These are phyloP conservation scores for Sphaeramia orbicularis DNA, from an alignment of 2,797 vertebrate species.

Conservation along the genomic window DNA sequence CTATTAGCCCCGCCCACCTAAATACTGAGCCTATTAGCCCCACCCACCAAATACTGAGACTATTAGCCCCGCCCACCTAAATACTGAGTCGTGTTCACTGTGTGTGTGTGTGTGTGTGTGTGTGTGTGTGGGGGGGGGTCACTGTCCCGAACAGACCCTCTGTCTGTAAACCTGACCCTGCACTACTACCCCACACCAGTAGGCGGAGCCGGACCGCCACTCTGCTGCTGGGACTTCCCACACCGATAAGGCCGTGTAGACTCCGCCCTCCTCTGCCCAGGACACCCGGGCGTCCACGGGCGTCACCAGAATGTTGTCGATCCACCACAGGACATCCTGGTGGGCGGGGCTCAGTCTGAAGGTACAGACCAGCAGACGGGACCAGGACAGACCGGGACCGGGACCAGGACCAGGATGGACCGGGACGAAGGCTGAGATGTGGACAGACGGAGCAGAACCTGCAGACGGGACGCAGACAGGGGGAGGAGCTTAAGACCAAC, in stretches of 20 bases:
- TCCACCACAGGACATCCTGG: slow-evolving; percentile 67
- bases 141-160: slow-evolving; percentile 26
- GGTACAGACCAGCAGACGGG: slow-evolving; percentile 62
- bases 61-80: no score
- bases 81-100: no score
- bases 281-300: not conserved
- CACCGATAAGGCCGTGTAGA: slow-evolving; percentile 44
- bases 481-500: no score
- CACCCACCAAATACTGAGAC: no score
- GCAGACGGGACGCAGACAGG: not conserved
- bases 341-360: slow-evolving; percentile 25
- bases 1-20: no score
- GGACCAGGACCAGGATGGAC: slow-evolving; percentile 3
- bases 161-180: slow-evolving; percentile 1
- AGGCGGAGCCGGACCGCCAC: slow-evolving; percentile 32
- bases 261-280: slow-evolving; percentile 11
- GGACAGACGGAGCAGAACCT: slow-evolving; percentile 40
- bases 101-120: no score
- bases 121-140: no score
- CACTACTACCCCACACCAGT: slow-evolving; percentile 63
- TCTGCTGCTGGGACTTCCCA: slow-evolving; percentile 47
- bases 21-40: no score
- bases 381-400: no score
- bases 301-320: slow-evolving; percentile 15
- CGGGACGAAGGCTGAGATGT: slow-evolving; percentile 15